Evolutionary conservation across 2,113 vertebrate genomes (phyloP), one percentile per base, ranked within the genome.

Genomic region (Heterochromis multidens): DNA sequence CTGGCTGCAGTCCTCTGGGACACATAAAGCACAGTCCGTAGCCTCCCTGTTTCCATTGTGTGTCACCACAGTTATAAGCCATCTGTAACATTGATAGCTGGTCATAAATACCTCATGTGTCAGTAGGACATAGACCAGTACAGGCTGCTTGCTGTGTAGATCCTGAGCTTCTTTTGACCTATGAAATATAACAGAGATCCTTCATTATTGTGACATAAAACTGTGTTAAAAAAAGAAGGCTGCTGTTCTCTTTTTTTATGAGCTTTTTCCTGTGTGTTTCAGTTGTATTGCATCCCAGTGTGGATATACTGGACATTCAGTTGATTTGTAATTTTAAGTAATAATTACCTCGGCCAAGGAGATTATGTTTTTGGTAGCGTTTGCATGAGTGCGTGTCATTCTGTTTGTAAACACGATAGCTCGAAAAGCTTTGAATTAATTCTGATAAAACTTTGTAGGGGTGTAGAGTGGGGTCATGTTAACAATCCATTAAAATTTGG

Each of bases 61-160:
- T 92, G 91, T 92, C 91, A 88, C 58, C 82, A 91, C 81, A 87
- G 88, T 93, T 93, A 86, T 78, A 65, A 86, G 77, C 84, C 85
- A 92, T 95, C 85, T 91, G 80, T 91, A 91, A 90, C 88, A 84
- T 81, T 92, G 90, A 90, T 89, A 83, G 84, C 84, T 60, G 79
- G 59, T 79, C 86, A 92, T 90, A 91, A 92, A 94, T 83, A 83
- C 70, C 79, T 87, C 63, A 63, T 90, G 56, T 90, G 92, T 93
- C 91, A 88, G 83, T 90, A 78, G 85, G 67, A 83, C 54, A 80
- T 19, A 21, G 80, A 11, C 72, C n/a, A 29, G 37, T 49, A 67
- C 74, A 87, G 27, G 60, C 49, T 81, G 78, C 37, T 70, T 72
- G 63, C 4, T 13, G 70, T 37, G 65, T 62, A 37, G 37, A 14